Conservation (phyloP, 2,797 vertebrate species). For the Squalus acanthias region DNA sequence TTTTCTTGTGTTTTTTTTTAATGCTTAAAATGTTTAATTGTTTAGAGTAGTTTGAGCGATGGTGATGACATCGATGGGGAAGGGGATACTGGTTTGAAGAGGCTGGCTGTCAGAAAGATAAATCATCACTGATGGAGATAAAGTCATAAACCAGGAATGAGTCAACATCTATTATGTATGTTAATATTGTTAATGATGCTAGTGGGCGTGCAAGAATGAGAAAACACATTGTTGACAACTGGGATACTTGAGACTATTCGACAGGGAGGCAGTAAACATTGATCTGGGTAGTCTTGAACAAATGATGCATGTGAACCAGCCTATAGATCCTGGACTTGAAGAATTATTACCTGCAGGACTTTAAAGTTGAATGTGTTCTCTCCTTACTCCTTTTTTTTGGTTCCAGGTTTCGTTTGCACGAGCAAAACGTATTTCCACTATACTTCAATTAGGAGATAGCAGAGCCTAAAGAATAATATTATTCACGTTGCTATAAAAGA, state of each 20-base stretch:
- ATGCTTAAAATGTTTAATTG: neutral
- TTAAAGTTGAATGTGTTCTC: neutral
- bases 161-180: neutral
- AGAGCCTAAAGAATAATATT: neutral
- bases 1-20: neutral
- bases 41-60: neutral
- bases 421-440: neutral
- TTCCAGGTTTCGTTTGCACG: neutral
- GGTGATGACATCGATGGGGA: neutral
- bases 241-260: neutral
- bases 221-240: neutral
- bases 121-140: neutral
- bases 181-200: neutral
- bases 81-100: neutral
- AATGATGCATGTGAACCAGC: neutral
- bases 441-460: neutral
- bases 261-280: neutral
- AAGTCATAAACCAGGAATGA: neutral
- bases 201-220: neutral
- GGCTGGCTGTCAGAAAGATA: neutral
- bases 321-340: neutral
- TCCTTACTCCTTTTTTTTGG: neutral
- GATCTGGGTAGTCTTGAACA: neutral
- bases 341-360: neutral
- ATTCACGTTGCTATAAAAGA: neutral